Percentiles rank a stretch among this genome's conserved stretches.
Evolutionary conservation across 1,140 invertebrate species (phyloP).

Genomic region (Pantala flavescens): DNA sequence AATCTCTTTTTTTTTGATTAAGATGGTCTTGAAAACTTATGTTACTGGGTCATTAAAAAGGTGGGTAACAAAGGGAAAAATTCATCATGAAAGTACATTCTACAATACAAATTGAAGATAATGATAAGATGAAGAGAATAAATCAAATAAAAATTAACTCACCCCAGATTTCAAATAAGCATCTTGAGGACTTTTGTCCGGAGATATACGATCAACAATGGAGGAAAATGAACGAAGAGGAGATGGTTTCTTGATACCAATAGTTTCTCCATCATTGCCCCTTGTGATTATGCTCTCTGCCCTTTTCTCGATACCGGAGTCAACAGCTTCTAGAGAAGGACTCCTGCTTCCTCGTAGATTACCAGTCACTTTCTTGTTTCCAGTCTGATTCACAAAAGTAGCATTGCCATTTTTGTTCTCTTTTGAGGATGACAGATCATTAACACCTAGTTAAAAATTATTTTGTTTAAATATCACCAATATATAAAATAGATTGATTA

Average conservation of each 20-base stretch:
- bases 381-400: not conserved
- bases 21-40: no score
- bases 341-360: not conserved
- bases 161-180: not conserved
- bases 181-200: conserved; percentile 39
- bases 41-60: no score
- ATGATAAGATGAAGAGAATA: no score
- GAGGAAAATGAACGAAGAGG: conserved; percentile 55
- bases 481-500: no score
- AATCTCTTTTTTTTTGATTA: no score
- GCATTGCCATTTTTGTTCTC: not conserved
- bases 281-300: not conserved
- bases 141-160: no score
- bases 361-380: not conserved
- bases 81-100: no score
- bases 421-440: not conserved
- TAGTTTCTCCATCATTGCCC: not conserved
- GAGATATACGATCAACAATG: conserved; percentile 57
- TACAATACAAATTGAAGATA: no score
- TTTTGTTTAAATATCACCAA: no score
- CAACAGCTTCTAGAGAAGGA: not conserved
- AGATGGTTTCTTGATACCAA: conserved; percentile 28
- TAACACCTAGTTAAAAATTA: no score
- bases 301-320: not conserved
- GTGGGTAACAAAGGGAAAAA: no score